Conservation (phyloP, 2,113 vertebrate genomes). For the Falcunculus frontatus region DNA sequence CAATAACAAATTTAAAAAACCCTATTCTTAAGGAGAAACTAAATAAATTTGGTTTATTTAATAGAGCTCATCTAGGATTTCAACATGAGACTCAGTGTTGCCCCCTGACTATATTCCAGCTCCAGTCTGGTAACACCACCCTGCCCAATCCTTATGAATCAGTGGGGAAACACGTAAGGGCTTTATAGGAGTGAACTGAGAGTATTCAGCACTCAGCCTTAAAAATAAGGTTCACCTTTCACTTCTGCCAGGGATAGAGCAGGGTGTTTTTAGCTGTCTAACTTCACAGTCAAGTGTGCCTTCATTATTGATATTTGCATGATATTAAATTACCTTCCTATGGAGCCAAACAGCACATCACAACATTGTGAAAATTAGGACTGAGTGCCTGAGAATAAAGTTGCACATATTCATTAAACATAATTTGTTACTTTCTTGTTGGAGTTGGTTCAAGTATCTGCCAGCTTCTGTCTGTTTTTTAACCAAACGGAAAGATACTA, state of each 20-base stretch:
- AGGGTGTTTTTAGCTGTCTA: neutral
- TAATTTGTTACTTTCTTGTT: neutral
- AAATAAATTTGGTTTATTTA: neutral
- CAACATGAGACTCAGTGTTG: neutral
- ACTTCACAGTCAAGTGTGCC: neutral
- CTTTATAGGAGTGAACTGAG: neutral
- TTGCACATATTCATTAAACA: neutral
- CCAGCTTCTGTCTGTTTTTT: neutral
- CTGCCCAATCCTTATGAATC: neutral
- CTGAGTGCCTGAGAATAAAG: neutral
- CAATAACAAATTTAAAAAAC: neutral
- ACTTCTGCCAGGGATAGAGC: neutral
- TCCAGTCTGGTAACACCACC: neutral
- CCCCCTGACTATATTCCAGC: neutral
- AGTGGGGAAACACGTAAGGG: neutral
- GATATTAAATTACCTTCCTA: neutral
- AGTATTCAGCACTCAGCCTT: neutral
- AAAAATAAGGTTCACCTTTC: neutral
- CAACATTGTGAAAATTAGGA: neutral
- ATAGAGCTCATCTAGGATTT: neutral
- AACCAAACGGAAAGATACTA: neutral
- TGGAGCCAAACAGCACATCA: neutral
- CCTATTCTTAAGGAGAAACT: neutral
- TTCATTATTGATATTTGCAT: neutral
- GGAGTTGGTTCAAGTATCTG: neutral